Evolutionary conservation across 2,888 invertebrate species (phyloP), one percentile per base, ranked within the genome.

Genomic region (Hyalella azteca): DNA sequence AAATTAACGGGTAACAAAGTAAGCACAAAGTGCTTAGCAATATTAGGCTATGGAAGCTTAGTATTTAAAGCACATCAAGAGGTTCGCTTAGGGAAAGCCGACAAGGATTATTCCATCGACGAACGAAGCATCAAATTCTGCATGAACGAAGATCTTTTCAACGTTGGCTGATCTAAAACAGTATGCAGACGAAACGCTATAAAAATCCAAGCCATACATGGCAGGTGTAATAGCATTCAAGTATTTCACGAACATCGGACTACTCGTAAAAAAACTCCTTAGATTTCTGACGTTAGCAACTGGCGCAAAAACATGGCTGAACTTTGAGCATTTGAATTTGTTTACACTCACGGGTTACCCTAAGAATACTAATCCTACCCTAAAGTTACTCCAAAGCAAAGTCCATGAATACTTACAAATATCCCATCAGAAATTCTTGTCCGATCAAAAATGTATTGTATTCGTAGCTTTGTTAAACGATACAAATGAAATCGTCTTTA

Each of bases 271-370:
- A 66, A 66, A 54, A 36, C 66, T 22, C 29, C 36, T 15, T 45
- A 9, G 11, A 32, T 66, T 15, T 32, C 54, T 54, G 54, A 26
- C 22, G 54, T 54, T 26, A 7, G 54, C 29, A 19, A 66, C 19
- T 66, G 66, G 66, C 66, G 66, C 36, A 36, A 66, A 50, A 66
- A 66, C 66, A 66, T 66, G 66, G 36, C 66, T 66, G 66, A 36
- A 66, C 66, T 36, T 66, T 66, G 66, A 66, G 66, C 66, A 66
- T 66, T 66, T 66, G 66, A 36, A 66, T 66, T 66, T 66, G 66
- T 66, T 66, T 36, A 66, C 66, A 36, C 19, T 36, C 36, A 66
- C 66, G 36, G n/a, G 66, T 66, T 36, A 66, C 36, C 66, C 66
- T 66, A 66, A 29, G 66, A 39, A 66, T n/a, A 66, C 66, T 66